Conservation (phyloP, 2,888 invertebrate genomes). For the Eupithecia abbreviata region DNA sequence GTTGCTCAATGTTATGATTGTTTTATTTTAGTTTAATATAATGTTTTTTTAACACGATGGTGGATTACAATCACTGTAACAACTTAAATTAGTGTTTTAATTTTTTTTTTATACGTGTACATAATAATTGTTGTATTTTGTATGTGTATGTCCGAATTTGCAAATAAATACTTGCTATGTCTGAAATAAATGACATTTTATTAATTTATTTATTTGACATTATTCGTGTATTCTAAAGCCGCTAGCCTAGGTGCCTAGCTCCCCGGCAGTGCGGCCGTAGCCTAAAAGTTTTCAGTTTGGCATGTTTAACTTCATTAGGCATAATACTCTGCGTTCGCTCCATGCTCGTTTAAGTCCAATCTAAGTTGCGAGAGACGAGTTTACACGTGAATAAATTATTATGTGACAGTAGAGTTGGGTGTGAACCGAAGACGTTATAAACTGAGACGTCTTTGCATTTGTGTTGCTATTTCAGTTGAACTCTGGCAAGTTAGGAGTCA, state of each 20-base stretch:
- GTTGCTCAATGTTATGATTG: no score
- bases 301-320: conserved; percentile 82
- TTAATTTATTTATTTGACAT: no score
- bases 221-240: background rate
- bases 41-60: no score
- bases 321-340: conserved; percentile 75
- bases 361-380: conserved; percentile 78
- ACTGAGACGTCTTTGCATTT: conserved; percentile 53
- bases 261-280: conserved; percentile 27
- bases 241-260: background rate
- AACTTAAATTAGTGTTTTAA: no score
- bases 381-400: conserved; percentile 83
- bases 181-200: no score
- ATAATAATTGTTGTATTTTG: no score
- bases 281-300: conserved; percentile 66
- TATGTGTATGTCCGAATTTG: no score
- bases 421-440: conserved; percentile 45
- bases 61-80: no score
- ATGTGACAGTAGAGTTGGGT: conserved; percentile 62
- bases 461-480: conserved; percentile 42
- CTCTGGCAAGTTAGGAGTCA: conserved; percentile 30
- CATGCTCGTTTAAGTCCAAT: conserved; percentile 83
- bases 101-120: no score
- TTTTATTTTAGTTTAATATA: no score
- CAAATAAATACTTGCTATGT: no score